Percentiles rank a stretch among this genome's conserved stretches.
Evolutionary conservation across 2,888 invertebrate genomes (phyloP).

Genomic region (Penaeus monodon): DNA sequence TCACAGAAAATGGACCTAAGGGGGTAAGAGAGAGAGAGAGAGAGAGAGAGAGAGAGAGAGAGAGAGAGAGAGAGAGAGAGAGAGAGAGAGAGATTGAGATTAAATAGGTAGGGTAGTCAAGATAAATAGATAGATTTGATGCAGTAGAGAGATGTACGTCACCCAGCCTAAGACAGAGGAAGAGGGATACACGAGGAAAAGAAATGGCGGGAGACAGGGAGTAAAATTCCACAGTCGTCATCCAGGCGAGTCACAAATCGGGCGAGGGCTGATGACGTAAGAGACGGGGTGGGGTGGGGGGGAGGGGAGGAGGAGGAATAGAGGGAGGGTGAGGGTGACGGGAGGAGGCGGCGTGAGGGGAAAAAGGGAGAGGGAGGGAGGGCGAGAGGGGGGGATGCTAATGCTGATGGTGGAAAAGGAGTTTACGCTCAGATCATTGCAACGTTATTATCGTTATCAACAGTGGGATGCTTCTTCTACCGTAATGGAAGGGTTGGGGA

Average conservation of each 20-base stretch:
- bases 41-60: neutral
- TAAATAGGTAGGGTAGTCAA: neutral
- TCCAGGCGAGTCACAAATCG: conserved; percentile 31
- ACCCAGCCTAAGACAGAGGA: no score
- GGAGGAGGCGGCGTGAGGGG: neutral
- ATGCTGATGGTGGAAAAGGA: no score
- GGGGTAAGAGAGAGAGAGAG: neutral
- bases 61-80: no score
- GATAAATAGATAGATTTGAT: no score
- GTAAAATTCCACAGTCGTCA: conserved; percentile 22
- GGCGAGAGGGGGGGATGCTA: neutral
- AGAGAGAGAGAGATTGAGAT: neutral
- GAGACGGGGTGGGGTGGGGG: neutral
- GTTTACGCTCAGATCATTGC: no score
- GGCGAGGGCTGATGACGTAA: conserved; percentile 27
- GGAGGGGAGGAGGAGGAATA: neutral
- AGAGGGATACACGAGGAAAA: neutral
- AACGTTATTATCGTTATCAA: no score
- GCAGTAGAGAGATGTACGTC: no score
- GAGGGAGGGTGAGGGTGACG: conserved; percentile 7
- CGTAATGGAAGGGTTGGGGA: no score
- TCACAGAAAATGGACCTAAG: no score
- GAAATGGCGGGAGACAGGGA: conserved; percentile 15
- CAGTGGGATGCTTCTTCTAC: no score
- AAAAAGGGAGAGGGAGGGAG: neutral